These are phyloP conservation scores for Gambelia wislizenii DNA, from an alignment of 2,797 vertebrate genomes.

Conservation along the genomic window DNA sequence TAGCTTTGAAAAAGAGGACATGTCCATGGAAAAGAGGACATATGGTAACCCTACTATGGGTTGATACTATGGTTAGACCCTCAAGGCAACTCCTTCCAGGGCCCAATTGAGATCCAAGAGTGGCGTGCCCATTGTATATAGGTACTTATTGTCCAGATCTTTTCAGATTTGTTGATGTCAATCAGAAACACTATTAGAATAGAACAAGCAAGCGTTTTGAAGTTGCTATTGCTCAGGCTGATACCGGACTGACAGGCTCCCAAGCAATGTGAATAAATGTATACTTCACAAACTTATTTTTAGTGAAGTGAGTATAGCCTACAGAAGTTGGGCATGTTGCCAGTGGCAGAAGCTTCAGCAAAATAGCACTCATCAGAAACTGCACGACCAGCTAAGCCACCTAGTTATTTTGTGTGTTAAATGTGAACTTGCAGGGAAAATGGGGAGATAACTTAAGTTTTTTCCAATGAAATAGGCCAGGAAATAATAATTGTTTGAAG, in stretches of 20 bases:
- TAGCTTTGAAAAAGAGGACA: too few relatives aligned
- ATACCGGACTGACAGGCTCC: not conserved
- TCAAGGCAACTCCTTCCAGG: too few relatives aligned
- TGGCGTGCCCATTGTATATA: not conserved
- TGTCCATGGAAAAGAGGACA: too few relatives aligned
- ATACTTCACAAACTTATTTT: not conserved
- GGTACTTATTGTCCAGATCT: not conserved
- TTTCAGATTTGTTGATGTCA: not conserved
- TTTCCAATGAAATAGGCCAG: not conserved
- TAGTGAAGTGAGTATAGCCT: not conserved
- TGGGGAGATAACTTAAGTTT: not conserved
- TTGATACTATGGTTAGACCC: too few relatives aligned
- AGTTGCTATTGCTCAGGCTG: not conserved
- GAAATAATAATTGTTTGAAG: not conserved
- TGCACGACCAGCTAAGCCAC: not conserved
- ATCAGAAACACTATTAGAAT: not conserved
- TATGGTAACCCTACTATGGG: too few relatives aligned
- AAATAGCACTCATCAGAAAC: not conserved
- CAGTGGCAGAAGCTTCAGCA: not conserved
- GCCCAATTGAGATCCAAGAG: too few relatives aligned
- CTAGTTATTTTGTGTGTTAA: not conserved
- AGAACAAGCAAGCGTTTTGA: not conserved
- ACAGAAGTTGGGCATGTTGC: not conserved
- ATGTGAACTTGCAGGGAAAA: not conserved
- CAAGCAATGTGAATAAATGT: not conserved